These are phyloP conservation scores for Bombus terrestris DNA, from an alignment of 1,140 invertebrate species.

Conservation along the genomic window DNA sequence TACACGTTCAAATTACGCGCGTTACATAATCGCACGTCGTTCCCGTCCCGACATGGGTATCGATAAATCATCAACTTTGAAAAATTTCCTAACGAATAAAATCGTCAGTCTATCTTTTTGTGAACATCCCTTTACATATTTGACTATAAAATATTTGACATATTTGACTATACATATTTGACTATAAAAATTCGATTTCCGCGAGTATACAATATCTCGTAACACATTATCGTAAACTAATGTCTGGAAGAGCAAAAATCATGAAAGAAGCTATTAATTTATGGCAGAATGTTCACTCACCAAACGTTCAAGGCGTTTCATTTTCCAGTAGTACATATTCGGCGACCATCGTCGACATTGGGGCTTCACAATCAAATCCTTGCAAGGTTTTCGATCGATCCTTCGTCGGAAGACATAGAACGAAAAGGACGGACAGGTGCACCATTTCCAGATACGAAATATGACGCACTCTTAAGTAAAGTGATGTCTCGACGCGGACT, in stretches of 20 bases:
- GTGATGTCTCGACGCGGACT: constrained; percentile 25
- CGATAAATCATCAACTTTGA: constrained; percentile 14
- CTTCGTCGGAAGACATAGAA: neutral
- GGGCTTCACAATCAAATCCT: constrained; percentile 15
- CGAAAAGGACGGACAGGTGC: constrained; percentile 32
- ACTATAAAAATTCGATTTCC: too few relatives aligned
- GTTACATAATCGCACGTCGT: constrained; percentile 37
- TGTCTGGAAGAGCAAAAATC: neutral
- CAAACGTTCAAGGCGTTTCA: neutral
- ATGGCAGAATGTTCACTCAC: constrained; percentile 20
- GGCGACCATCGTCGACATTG: neutral
- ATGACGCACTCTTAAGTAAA: constrained; percentile 42
- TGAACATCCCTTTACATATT: neutral
- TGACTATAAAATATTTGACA: neutral
- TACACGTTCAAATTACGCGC: constrained; percentile 54
- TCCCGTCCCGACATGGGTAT: neutral
- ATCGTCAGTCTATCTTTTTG: neutral
- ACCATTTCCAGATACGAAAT: constrained; percentile 39
- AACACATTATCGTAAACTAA: neutral
- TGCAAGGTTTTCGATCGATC: constrained; percentile 45
- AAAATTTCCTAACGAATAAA: neutral
- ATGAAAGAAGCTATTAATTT: neutral
- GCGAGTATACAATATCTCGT: too few relatives aligned
- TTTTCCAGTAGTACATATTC: neutral
- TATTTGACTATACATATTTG: neutral